Base-by-base conservation (phyloP, 2,113 vertebrate species). In the Albula glossodonta region DNA sequence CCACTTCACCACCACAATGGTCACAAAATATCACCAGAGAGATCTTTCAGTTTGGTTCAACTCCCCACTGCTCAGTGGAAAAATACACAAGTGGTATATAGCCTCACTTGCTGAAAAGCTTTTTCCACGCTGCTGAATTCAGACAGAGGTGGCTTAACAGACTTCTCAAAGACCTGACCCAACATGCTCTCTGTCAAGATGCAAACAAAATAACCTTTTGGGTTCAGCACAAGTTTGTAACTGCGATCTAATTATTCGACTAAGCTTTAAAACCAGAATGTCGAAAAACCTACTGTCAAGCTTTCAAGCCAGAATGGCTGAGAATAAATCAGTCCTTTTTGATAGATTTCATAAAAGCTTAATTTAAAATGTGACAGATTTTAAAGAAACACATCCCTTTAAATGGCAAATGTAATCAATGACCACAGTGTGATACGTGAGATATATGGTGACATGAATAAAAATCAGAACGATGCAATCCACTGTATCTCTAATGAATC, bases 1-100 rank as follows among this genome's bases (percentile, higher is more conserved):
- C 91, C 63, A 56, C 41, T 49, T 83, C 57, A 83, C 60, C 52
- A 57, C 82, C 82, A 22, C 74, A 70, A 52, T 78, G 81, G 81
- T 83, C 86, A 83, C 31, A 86, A 6, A 77, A 50, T 19, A 86
- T 83, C 86, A 83, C 50, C 51, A 79, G 70, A 74, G 51, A 52
- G 70, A 80, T 84, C 84, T 17, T 57, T 49, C n/a, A 70, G 49
- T 12, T 63, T 51, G 41, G 50, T 49, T 63, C 52, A 41, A 22
- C 22, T 19, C 81, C 60, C 80, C 80, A 81, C 17, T 49, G 31
- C 31, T 53, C 78, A 80, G 85, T 81, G 51, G 85, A 82, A 82
- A 74, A 49, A 51, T 12, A n/a, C 25, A 48, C 31, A 83, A 83
- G 56, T 70, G 79, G 51, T 81, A 86, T 49, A 70, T 60, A 49